These are phyloP conservation scores for Tichodroma muraria DNA, from an alignment of 2,113 vertebrate genomes.

Conservation along the genomic window DNA sequence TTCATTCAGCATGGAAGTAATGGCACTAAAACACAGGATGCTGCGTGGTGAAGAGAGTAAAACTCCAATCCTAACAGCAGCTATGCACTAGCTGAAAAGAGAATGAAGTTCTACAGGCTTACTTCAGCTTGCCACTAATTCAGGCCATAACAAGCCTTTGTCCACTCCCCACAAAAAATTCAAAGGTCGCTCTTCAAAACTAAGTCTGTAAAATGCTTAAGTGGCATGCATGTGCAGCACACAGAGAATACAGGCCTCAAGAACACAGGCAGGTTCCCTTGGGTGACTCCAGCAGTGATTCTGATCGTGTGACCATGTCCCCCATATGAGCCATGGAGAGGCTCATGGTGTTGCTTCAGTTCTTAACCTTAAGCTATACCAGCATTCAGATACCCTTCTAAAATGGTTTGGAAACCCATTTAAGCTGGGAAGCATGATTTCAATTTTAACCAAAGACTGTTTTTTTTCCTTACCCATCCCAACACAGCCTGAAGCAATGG, in stretches of 20 bases:
- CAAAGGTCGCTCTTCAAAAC: neutral
- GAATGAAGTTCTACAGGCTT: neutral
- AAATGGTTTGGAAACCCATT: neutral
- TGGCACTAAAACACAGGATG: neutral
- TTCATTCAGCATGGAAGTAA: neutral
- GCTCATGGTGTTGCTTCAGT: fast-evolving
- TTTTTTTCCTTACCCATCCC: slow-evolving; percentile 73
- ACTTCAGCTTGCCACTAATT: neutral
- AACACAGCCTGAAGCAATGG: slow-evolving; percentile 72
- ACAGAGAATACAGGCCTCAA: neutral
- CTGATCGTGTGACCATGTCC: neutral
- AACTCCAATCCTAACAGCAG: neutral
- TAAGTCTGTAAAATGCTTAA: neutral
- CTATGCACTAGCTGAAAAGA: neutral
- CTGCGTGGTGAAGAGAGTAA: neutral
- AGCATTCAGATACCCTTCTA: neutral
- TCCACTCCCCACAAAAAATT: neutral
- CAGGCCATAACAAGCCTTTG: neutral
- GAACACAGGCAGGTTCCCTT: neutral
- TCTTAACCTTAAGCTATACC: neutral
- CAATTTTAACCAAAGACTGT: neutral
- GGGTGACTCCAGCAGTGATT: neutral
- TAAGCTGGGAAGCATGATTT: neutral
- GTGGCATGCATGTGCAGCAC: neutral
- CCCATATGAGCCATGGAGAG: fast-evolving